Conservation (phyloP, 2,888 invertebrate genomes). For the Gisinianus flammeolus region DNA sequence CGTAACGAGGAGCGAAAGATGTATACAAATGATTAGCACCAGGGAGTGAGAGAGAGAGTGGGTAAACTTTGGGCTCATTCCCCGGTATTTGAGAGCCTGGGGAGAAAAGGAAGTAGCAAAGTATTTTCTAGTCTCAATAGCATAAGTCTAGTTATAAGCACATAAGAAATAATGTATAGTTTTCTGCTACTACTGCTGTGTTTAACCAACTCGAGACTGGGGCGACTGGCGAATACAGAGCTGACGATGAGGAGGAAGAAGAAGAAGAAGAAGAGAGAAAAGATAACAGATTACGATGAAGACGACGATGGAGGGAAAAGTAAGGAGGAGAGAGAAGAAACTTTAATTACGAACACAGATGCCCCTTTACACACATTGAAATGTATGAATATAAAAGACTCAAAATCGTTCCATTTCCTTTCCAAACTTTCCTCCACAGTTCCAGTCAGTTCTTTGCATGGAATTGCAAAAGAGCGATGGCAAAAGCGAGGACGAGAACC, state of each 20-base stretch:
- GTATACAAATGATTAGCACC: conserved; percentile 13
- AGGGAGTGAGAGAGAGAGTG: neutral
- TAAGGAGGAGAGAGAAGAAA: conserved; percentile 38
- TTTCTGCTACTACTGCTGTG: too few species aligned
- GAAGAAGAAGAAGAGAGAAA: neutral
- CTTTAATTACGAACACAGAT: conserved; percentile 56
- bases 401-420: conserved; percentile 52
- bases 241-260: neutral
- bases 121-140: conserved; percentile 6
- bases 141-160: neutral
- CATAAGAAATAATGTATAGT: conserved; percentile 10
- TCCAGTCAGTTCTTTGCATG: too few species aligned
- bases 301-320: neutral
- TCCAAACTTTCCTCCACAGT: conserved; percentile 22
- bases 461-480: too few species aligned
- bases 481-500: neutral
- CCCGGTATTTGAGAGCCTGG: neutral
- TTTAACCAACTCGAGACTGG: too few species aligned
- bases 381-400: conserved; percentile 56
- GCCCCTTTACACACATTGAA: conserved; percentile 53
- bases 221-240: neutral
- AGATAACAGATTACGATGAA: conserved; percentile 8
- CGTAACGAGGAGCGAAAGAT: conserved; percentile 12
- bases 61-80: conserved; percentile 10
- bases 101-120: neutral